Evolutionary conservation across 2,888 invertebrate genomes (phyloP), one percentile per base, ranked within the genome.

Genomic region (Tanytarsus gracilentus): DNA sequence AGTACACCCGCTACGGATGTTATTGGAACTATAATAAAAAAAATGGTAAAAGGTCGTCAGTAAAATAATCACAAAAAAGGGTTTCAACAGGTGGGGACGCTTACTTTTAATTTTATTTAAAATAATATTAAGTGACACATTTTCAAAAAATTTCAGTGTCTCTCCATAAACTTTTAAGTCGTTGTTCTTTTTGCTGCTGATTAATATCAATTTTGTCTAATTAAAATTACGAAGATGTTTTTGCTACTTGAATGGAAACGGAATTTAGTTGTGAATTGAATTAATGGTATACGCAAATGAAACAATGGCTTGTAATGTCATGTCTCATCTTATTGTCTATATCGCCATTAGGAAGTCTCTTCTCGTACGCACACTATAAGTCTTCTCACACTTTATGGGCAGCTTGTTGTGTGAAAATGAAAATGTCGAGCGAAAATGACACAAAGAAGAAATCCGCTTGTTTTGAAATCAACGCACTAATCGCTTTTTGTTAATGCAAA

Each of bases 1-100:
- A 87, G 75, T 4, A 91, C 90, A 25, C 90, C 91, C 70, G 86
- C 83, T 63, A 90, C 85, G 69, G 87, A 83, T 63, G 83, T 82
- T 68, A 88, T 82, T 58, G 89, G 88, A 72, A 88, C 90, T 89
- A 81, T 44, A 79, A 78, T 63, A 68, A 66, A 44, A 44, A 21
- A 39, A 27, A 56, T 14, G 16, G 16, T n/a, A 49, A 14, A 30
- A 8, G 6, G 11, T 11, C 30, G 30, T 30, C 30, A 30, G 6
- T 6, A 30, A 30, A 8, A 30, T 30, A 30, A 30, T 30, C 11
- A 8, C 11, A 30, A 30, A 8, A 30, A 30, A 30, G 6, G 30
- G 7, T 30, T 30, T 6, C 6, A 30, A 30, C 30, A 30, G n/a
- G n/a, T n/a, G n/a, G n/a, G n/a, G n/a, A n/a, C n/a, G n/a, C n/a